These are phyloP conservation scores for Phyto melanocephala DNA, from an alignment of 2,888 invertebrate genomes.

Conservation along the genomic window DNA sequence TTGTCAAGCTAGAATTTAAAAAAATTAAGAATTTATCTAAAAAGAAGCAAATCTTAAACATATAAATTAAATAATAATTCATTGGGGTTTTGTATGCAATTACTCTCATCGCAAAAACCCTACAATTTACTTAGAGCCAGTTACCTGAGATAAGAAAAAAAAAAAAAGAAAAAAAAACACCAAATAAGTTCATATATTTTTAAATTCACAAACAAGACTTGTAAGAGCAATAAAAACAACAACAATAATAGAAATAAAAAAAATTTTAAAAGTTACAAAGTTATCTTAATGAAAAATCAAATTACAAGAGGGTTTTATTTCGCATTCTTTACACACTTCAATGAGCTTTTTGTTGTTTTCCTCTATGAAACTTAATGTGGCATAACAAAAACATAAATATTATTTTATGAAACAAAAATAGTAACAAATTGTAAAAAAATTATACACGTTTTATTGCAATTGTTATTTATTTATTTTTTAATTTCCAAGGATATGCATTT, in stretches of 20 bases:
- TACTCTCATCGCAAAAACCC: no score
- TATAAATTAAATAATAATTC: no score
- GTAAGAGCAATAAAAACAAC: not conserved
- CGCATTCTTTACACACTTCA: not conserved
- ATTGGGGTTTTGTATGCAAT: no score
- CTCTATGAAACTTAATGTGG: not conserved
- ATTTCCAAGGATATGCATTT: not conserved
- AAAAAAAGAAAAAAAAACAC: not conserved
- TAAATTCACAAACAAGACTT: constrained; percentile 15
- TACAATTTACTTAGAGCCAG: not conserved
- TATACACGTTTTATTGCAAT: not conserved
- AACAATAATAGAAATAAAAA: not conserved
- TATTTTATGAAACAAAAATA: no score
- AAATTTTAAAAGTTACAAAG: not conserved
- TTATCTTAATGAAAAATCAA: constrained; percentile 36
- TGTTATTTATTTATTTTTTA: not conserved
- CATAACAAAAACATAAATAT: constrained; percentile 8
- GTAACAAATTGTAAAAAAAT: no score
- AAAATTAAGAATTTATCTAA: no score
- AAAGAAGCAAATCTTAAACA: no score
- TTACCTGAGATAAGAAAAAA: constrained; percentile 6
- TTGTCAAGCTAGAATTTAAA: no score
- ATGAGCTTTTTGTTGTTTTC: not conserved
- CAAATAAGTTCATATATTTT: not conserved
- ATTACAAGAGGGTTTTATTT: constrained; percentile 17